Base-by-base conservation (phyloP, 1,140 invertebrate species). In the Aphis craccivora region DNA sequence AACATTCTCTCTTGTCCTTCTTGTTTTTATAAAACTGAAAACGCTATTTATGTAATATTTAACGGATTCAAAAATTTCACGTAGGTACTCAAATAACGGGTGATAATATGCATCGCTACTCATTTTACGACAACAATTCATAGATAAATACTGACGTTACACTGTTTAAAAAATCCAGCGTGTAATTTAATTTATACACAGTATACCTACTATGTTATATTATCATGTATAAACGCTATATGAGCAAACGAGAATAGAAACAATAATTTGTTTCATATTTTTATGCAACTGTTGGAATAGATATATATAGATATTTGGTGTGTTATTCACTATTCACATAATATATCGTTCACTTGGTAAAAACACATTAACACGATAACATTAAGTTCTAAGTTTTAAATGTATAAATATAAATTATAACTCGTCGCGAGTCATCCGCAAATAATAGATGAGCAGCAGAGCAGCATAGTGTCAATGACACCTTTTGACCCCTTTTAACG, bases 391-490 rank as follows among this genome's bases (percentile, higher is more conserved):
- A 76, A n/a, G 30, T 76, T 76, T 76, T 76, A 76, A n/a, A 76
- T n/a, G 60, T 67, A 67, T 76, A 76, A 4, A n/a, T 76, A 76
- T n/a, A 67, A 76, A 76, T 76, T 6, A n/a, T 76, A 76, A 76
- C 30, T 76, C 60, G 18, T 14, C 60, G 14, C n/a, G 60, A 40
- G 83, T 84, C 83, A 40, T 43, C 9, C 37, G 83, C 83, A 84
- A 84, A 84, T 84, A 84, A 84, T 37, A 84, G 83, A 84, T 76
- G 60, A 76, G 60, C 55, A 30, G 55, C 60, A n/a, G 60, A 76
- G 60, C 55, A 30, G 55, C 60, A n/a, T 9, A 84, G 37, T 43
- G 83, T 40, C 83, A 84, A 40, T 40, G 83, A 84, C 83, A 40
- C 37, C 22, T 84, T 84, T 84, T 84, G 40, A 40, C 83, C 83